Conservation (phyloP, 2,113 vertebrate species). For the Amphiprion ocellaris region DNA sequence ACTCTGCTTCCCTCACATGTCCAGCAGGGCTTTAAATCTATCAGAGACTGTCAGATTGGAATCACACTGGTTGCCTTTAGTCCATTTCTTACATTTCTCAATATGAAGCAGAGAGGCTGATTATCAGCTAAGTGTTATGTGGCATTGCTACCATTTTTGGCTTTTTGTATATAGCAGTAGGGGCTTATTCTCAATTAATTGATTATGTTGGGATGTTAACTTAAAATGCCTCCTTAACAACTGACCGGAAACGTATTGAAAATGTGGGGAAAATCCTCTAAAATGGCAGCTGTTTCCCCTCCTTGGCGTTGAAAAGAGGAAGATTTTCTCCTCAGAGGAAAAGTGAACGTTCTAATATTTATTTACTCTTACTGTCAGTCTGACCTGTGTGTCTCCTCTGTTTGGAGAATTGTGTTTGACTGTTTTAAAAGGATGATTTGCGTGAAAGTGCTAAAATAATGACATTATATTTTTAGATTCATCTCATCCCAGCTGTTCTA, state of each 20-base stretch:
- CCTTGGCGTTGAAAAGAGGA: slow-evolving; percentile 10
- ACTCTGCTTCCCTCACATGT: slow-evolving; percentile 5
- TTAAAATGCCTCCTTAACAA: neutral
- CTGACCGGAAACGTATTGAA: neutral
- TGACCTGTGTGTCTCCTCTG: neutral
- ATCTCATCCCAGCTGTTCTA: slow-evolving; percentile 56
- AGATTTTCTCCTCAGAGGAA: slow-evolving; percentile 48
- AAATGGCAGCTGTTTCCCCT: slow-evolving; percentile 7
- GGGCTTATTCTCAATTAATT: neutral
- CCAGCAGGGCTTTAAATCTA: slow-evolving; percentile 16
- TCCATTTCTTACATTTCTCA: slow-evolving; percentile 12
- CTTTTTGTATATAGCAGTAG: neutral
- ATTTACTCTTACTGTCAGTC: slow-evolving; percentile 28
- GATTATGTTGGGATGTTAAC: neutral
- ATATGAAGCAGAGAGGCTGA: slow-evolving; percentile 9
- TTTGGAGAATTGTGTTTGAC: slow-evolving; percentile 49
- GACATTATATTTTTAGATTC: slow-evolving; percentile 72
- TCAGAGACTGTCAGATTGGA: neutral
- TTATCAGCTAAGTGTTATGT: slow-evolving; percentile 10
- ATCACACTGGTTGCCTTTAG: neutral
- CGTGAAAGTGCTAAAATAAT: slow-evolving; percentile 76
- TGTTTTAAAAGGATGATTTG: slow-evolving; percentile 68
- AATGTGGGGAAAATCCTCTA: neutral
- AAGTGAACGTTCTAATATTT: slow-evolving; percentile 47
- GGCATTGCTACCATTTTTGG: neutral